A percentile compares a stretch with the other conserved stretches of the same genome.
These are phyloP conservation scores for Meta bourneti DNA, from an alignment of 2,888 invertebrate species.

Conservation along the genomic window DNA sequence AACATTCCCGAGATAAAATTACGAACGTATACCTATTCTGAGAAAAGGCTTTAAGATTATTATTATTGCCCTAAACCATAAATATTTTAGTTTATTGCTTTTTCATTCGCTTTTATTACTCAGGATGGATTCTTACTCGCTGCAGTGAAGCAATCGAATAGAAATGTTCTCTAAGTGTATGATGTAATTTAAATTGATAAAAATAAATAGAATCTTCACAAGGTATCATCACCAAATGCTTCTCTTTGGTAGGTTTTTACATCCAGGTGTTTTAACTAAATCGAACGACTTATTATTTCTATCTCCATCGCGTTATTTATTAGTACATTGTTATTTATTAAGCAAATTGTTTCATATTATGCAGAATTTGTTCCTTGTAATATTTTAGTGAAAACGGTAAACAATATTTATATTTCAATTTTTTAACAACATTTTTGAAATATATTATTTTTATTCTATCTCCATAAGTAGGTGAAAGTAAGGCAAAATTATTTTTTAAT, in stretches of 20 bases:
- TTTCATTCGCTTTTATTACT: slow-evolving; percentile 46
- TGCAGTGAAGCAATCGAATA: neutral
- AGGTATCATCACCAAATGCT: neutral
- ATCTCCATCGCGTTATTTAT: too few relatives aligned
- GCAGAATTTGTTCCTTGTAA: too few relatives aligned
- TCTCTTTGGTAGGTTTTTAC: neutral
- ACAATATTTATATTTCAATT: too few relatives aligned
- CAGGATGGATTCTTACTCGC: neutral
- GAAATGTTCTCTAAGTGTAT: neutral
- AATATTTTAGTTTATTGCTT: slow-evolving; percentile 48
- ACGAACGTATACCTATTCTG: neutral
- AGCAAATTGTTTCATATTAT: too few relatives aligned
- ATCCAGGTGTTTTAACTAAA: neutral
- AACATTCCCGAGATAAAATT: slow-evolving; percentile 32
- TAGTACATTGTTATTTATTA: too few relatives aligned
- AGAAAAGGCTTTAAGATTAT: slow-evolving; percentile 22
- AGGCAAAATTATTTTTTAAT: too few relatives aligned
- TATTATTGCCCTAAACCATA: slow-evolving; percentile 52
- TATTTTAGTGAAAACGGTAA: too few relatives aligned
- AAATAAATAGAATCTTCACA: neutral
- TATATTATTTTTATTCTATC: too few relatives aligned
- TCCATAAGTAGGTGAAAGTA: too few relatives aligned
- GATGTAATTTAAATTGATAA: neutral
- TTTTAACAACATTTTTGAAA: too few relatives aligned
- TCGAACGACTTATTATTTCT: too few relatives aligned